phyloP scores from a whole-genome alignment of 2,797 vertebrate species.

The Darevskia mixta region DNA sequence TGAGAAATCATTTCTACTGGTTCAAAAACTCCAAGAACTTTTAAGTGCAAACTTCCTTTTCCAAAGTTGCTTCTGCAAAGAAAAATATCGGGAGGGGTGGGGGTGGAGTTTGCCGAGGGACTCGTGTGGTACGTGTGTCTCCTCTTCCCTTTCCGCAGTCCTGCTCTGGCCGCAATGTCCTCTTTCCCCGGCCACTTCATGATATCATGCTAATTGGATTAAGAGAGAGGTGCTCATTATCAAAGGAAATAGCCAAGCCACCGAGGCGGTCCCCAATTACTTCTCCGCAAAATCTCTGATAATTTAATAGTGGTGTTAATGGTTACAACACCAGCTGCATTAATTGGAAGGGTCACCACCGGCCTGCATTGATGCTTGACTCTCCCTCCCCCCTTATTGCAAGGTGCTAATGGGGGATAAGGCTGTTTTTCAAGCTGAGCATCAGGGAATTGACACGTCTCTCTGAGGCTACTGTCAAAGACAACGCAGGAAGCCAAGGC shows the following conservation, averaged over 20 bases:
- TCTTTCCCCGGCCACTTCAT: slow-evolving; percentile 50
- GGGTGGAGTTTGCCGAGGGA: neutral
- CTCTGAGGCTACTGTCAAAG: neutral
- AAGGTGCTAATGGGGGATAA: neutral
- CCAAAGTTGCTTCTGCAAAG: neutral
- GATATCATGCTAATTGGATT: slow-evolving; percentile 64
- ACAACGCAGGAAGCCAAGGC: neutral
- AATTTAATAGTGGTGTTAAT: slow-evolving; percentile 45
- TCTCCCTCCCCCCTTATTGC: neutral
- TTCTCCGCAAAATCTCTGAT: slow-evolving; percentile 46
- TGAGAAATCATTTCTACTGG: neutral
- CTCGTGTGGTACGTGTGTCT: neutral
- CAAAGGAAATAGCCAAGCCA: slow-evolving; percentile 57
- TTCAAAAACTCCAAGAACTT: neutral
- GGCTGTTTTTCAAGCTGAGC: neutral
- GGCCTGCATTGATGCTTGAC: neutral
- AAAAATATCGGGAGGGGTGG: too few species aligned
- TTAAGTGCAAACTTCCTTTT: neutral
- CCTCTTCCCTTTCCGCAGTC: neutral
- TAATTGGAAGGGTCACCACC: slow-evolving; percentile 2
- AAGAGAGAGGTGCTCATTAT: slow-evolving; percentile 69
- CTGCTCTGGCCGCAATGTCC: slow-evolving; percentile 11
- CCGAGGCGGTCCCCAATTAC: slow-evolving; percentile 61
- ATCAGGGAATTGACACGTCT: neutral
- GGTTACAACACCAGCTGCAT: slow-evolving; percentile 21